Evolutionary conservation across 2,888 invertebrate species (phyloP).

Genomic region (Muschampia plurimacula): DNA sequence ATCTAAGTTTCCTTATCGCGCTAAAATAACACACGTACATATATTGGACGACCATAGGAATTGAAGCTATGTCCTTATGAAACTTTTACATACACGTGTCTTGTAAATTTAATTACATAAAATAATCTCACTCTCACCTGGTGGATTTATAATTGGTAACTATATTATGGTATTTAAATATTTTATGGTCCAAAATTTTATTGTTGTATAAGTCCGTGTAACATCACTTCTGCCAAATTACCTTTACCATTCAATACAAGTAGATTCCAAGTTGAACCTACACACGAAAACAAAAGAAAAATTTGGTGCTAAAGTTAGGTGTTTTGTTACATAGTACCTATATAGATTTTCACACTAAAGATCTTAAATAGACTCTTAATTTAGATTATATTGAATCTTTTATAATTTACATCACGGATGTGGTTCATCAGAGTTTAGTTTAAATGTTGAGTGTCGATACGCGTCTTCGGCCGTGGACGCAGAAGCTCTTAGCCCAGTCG

Average conservation of each 20-base stretch:
- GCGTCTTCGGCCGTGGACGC: slow-evolving; percentile 65
- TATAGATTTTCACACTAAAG: background rate
- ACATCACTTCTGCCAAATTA: background rate
- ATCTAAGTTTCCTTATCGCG: slow-evolving; percentile 52
- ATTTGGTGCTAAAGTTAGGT: background rate
- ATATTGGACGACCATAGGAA: slow-evolving; percentile 22
- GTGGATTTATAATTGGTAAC: background rate
- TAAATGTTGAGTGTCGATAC: slow-evolving; percentile 62
- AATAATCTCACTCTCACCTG: background rate
- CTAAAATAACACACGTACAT: slow-evolving; percentile 47
- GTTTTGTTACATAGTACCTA: background rate
- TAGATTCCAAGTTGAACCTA: background rate
- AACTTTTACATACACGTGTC: background rate
- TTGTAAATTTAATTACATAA: background rate
- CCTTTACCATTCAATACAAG: background rate
- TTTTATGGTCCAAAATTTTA: background rate
- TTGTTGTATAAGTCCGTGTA: background rate
- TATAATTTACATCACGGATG: slow-evolving; percentile 21
- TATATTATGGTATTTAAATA: no score
- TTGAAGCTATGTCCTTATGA: background rate
- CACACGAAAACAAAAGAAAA: background rate
- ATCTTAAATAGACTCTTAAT: slow-evolving; percentile 9
- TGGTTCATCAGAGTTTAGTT: slow-evolving; percentile 51
- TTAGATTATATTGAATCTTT: slow-evolving; percentile 8
- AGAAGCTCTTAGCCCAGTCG: slow-evolving; percentile 57